Evolutionary conservation across 2,888 invertebrate genomes (phyloP).

Genomic region (Iphiclides podalirius): DNA sequence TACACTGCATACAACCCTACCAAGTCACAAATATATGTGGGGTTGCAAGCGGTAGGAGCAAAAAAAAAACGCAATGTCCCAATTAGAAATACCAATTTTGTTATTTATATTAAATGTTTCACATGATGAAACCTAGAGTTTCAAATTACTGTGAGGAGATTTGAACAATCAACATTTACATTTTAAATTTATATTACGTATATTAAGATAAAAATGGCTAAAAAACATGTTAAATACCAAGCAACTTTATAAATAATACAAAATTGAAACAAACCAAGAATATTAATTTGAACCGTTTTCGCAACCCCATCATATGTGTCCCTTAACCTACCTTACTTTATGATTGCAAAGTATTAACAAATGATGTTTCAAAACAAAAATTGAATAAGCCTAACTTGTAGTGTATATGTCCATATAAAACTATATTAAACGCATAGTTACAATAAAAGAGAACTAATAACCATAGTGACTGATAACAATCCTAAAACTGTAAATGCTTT

Average conservation of each 20-base stretch:
- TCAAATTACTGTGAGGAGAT: no score
- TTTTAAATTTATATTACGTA: no score
- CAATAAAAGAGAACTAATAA: slow-evolving; percentile 9
- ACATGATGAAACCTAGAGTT: no score
- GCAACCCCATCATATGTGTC: slow-evolving; percentile 16
- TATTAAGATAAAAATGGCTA: no score
- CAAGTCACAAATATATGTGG: slow-evolving; percentile 3
- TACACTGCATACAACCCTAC: slow-evolving; percentile 5
- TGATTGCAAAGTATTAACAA: slow-evolving; percentile 11
- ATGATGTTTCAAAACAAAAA: slow-evolving; percentile 3
- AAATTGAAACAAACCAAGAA: no score
- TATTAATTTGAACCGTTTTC: not conserved
- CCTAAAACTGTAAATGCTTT: slow-evolving; percentile 21
- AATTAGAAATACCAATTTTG: no score
- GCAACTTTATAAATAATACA: no score
- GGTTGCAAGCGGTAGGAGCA: slow-evolving; percentile 9
- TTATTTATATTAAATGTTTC: no score
- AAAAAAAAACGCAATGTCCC: no score
- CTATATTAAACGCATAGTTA: slow-evolving; percentile 5
- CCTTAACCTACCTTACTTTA: slow-evolving; percentile 7
- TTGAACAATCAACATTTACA: no score
- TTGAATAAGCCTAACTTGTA: slow-evolving; percentile 3
- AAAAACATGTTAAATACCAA: no score
- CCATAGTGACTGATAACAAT: slow-evolving; percentile 17
- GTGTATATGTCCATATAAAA: slow-evolving; percentile 8